Percentiles rank a stretch among this genome's conserved stretches.
These are phyloP conservation scores for Xestia rhomboidea DNA, from an alignment of 2,888 invertebrate genomes.

Conservation along the genomic window DNA sequence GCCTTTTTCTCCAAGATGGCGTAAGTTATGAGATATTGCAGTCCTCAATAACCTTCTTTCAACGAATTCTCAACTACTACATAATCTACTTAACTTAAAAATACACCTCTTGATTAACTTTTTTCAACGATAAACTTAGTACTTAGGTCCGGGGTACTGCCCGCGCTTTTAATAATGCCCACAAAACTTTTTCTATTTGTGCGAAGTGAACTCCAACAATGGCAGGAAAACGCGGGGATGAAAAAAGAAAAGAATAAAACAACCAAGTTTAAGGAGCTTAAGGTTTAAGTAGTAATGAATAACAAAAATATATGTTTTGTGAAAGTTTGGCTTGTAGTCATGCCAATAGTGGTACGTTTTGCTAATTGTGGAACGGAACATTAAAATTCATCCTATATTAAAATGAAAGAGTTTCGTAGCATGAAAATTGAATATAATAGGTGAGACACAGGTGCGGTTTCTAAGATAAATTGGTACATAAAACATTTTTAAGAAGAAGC, in stretches of 20 bases:
- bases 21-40: background rate
- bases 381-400: background rate
- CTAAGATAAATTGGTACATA: slow-evolving; percentile 7
- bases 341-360: background rate
- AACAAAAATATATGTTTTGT: background rate
- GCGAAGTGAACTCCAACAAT: slow-evolving; percentile 13
- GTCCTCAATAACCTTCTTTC: background rate
- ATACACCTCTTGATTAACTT: background rate
- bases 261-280: slow-evolving; percentile 10
- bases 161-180: slow-evolving; percentile 28
- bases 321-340: background rate
- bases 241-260: background rate
- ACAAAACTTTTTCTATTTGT: slow-evolving; percentile 30
- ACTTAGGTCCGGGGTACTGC: background rate
- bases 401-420: slow-evolving; percentile 8
- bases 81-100: background rate
- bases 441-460: slow-evolving; percentile 24
- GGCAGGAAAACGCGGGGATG: background rate
- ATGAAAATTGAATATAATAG: slow-evolving; percentile 16
- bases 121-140: background rate
- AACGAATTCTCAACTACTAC: background rate
- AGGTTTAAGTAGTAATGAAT: background rate
- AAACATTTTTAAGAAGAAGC: slow-evolving; percentile 17
- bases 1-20: background rate
- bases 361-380: background rate